A percentile compares a stretch with the other conserved stretches of the same genome.
These are phyloP conservation scores for Phaetusa simplex DNA, from an alignment of 2,113 vertebrate species.

Conservation along the genomic window DNA sequence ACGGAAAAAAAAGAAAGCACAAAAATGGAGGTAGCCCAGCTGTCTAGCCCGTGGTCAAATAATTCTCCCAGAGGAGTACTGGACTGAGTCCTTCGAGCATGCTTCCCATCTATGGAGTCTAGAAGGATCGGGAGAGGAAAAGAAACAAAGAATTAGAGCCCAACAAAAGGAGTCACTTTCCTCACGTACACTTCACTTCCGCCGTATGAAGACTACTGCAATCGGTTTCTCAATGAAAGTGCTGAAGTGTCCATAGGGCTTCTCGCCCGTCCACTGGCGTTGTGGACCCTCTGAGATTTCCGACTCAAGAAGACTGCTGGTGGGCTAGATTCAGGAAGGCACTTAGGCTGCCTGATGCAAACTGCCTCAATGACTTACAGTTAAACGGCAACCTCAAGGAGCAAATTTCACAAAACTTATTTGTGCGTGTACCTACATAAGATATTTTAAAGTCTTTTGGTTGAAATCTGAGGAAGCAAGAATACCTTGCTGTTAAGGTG, in stretches of 20 bases:
- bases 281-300: neutral
- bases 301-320: neutral
- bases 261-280: rapidly evolving
- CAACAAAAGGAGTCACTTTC: neutral
- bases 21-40: conserved; percentile 74
- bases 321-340: neutral
- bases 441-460: neutral
- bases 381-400: neutral
- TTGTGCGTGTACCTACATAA: neutral
- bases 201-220: neutral
- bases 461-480: neutral
- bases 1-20: conserved; percentile 72
- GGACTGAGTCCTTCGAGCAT: conserved; percentile 72
- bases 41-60: conserved; percentile 75
- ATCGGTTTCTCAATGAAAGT: neutral
- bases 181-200: neutral
- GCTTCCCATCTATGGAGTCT: conserved; percentile 75
- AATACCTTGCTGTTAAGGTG: neutral
- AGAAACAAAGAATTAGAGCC: neutral
- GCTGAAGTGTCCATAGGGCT: neutral
- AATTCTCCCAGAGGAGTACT: conserved; percentile 71
- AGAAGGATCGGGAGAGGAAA: neutral
- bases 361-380: neutral
- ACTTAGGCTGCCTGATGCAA: neutral
- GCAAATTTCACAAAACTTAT: neutral